Base-by-base conservation (phyloP, 2,888 invertebrate species). In the Mesoligia furuncula region DNA sequence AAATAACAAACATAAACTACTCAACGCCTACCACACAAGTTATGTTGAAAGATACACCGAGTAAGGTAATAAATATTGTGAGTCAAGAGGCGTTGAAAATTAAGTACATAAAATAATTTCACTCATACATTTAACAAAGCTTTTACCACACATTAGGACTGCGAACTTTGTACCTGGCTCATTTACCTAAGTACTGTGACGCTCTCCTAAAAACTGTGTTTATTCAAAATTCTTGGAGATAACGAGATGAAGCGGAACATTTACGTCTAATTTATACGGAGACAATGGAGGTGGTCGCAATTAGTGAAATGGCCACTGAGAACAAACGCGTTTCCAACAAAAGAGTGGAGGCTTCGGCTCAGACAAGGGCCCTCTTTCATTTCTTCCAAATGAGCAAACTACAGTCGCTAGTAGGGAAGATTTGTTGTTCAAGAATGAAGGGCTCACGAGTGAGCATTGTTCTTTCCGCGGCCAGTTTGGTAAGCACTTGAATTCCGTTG, bases 361-460 rank as follows among this genome's bases (percentile, higher is more conserved):
- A 92, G 92, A 92, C 93, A 91, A 91, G 92, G 91, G 93, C 93
- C 91, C 92, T 93, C 94, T 95, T 95, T 95, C 96, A 95, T 95
- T 95, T 95, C 96, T 96, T 96, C 96, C 96, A 96, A 96, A 96
- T 96, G 96, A 96, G 95, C 96, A 96, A 95, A 95, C 96, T 95
- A 95, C 94, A 93, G 93, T 90, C 92, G 80, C 92, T 91, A 91
- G 92, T 92, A 91, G 95, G 95, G 94, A 95, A 95, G 94, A 95
- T 95, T 95, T 95, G 95, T 95, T 94, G 94, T 94, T 94, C 86
- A 93, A 91, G 94, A 94, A 93, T 92, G 94, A 95, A 95, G 95
- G 94, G 95, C 93, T 89, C 90, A 90, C 88, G 93, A 95, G 94
- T 95, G 92, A 92, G 91, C 91, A 94, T 96, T 96, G 95, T 96